These are phyloP conservation scores for Marronus borbonicus DNA, from an alignment of 2,888 invertebrate genomes.

Conservation along the genomic window DNA sequence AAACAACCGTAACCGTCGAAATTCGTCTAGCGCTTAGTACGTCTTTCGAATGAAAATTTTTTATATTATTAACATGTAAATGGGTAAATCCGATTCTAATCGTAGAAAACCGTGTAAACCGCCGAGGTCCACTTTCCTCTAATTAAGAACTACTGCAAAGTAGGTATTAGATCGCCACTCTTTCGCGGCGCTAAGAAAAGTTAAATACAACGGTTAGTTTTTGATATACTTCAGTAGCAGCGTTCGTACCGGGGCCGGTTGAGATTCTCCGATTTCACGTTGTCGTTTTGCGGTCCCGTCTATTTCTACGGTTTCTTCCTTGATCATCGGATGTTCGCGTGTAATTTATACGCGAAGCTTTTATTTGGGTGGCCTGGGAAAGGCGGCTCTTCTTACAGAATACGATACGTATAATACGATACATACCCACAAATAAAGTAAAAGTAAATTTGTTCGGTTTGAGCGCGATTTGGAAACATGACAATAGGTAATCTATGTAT, in stretches of 20 bases:
- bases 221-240: neutral
- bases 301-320: neutral
- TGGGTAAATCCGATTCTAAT: conserved; percentile 3
- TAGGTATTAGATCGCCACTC: too few species aligned
- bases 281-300: neutral
- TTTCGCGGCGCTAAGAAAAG: neutral
- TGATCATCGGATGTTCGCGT: neutral
- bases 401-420: too few species aligned
- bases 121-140: neutral
- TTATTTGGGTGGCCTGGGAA: too few species aligned
- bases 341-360: neutral
- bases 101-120: neutral
- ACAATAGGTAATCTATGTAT: too few species aligned
- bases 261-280: neutral
- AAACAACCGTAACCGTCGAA: neutral
- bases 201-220: neutral
- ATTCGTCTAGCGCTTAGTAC: neutral
- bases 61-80: neutral
- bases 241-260: neutral
- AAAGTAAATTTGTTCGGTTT: too few species aligned
- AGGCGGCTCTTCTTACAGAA: too few species aligned
- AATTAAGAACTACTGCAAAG: neutral
- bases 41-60: too few species aligned
- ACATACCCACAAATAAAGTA: too few species aligned
- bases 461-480: too few species aligned